A percentile compares a stretch with the other conserved stretches of the same genome.
phyloP scores from a whole-genome alignment of 30 jellyfish, hydroid and myxozoan species.

The Turritopsis dohrnii region DNA sequence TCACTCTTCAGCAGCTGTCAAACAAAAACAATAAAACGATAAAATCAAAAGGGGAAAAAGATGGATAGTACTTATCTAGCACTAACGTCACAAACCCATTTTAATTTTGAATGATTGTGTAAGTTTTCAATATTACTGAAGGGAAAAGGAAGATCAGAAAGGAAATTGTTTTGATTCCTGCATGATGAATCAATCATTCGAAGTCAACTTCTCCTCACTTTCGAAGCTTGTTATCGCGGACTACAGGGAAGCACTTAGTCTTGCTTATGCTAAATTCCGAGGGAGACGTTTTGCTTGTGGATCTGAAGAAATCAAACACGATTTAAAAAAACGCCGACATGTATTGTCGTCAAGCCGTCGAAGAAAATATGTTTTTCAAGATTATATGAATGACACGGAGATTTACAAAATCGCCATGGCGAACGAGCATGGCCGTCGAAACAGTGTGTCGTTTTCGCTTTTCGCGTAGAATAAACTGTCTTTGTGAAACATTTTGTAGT shows the following conservation, averaged over 20 bases:
- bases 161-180: no score
- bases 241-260: not conserved
- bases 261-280: conserved; percentile 1
- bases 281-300: not conserved
- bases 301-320: not conserved
- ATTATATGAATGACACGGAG: not conserved
- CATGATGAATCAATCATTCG: no score
- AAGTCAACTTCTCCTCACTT: not conserved
- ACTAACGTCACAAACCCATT: no score
- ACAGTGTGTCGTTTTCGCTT: not conserved
- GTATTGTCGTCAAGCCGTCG: not conserved
- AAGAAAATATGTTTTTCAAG: not conserved
- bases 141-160: no score
- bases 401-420: not conserved
- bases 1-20: no score
- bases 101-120: no score
- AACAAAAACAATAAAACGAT: no score
- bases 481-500: not conserved
- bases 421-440: not conserved
- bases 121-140: no score
- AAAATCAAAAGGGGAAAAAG: no score
- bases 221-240: not conserved
- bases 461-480: not conserved
- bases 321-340: not conserved
- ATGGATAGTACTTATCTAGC: no score